phyloP scores from a whole-genome alignment of 2,113 vertebrate species.

The Oncorhynchus tshawytscha region DNA sequence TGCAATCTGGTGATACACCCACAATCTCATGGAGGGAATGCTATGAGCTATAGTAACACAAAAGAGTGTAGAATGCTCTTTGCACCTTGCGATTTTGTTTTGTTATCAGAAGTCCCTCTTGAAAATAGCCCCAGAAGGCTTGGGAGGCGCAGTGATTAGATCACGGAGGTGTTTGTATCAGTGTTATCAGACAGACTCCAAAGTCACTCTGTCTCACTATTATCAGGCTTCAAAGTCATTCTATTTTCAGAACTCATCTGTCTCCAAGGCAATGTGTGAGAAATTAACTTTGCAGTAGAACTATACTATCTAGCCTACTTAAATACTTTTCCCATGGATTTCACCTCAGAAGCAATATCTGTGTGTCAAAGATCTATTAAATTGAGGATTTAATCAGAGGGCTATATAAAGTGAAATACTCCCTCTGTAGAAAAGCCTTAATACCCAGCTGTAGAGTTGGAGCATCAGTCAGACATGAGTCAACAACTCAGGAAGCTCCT shows the following conservation, averaged over 20 bases:
- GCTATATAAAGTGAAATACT: background rate
- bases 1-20: too few relatives aligned
- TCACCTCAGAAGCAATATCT: conserved; percentile 7
- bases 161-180: too few relatives aligned
- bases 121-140: too few relatives aligned
- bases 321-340: conserved; percentile 9
- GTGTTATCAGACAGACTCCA: too few relatives aligned
- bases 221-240: conserved; percentile 40
- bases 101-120: too few relatives aligned
- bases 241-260: conserved; percentile 61
- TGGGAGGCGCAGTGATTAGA: too few relatives aligned
- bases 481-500: background rate
- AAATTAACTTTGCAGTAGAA: conserved; percentile 28
- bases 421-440: background rate
- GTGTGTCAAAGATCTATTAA: conserved; percentile 3
- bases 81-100: too few relatives aligned
- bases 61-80: too few relatives aligned
- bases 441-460: background rate
- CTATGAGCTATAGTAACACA: too few relatives aligned
- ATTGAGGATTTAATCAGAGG: background rate
- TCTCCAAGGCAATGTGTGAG: conserved; percentile 42
- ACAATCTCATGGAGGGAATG: too few relatives aligned
- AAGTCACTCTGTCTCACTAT: too few relatives aligned
- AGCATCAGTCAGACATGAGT: conserved; percentile 12
- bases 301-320: background rate